Percentiles rank a stretch among this genome's conserved stretches.
Conservation (phyloP, 1,140 invertebrate genomes). For the Copidosoma floridanum region DNA sequence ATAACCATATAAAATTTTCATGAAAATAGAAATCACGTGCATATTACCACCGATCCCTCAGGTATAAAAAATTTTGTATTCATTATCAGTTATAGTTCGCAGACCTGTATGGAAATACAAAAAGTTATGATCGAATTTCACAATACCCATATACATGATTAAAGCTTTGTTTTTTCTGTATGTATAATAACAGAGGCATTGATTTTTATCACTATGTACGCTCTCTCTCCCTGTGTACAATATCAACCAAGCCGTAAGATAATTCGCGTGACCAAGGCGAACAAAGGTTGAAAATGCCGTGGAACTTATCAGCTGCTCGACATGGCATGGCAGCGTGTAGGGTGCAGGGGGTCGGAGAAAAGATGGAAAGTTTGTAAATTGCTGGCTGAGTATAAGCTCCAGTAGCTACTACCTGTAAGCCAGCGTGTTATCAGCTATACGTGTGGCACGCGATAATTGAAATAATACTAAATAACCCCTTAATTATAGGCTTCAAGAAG, state of each 20-base stretch:
- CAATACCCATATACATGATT: too few species aligned
- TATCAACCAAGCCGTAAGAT: not conserved
- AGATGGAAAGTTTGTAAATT: constrained; percentile 22
- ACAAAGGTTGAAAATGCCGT: constrained; percentile 15
- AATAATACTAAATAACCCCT: constrained; percentile 49
- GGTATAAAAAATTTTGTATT: too few species aligned
- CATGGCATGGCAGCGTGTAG: not conserved
- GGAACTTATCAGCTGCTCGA: constrained; percentile 8
- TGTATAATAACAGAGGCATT: too few species aligned
- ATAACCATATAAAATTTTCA: too few species aligned
- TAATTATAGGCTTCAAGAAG: constrained; percentile 41
- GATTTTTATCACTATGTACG: constrained; percentile 3
- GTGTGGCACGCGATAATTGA: constrained; percentile 50
- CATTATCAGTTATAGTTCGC: too few species aligned
- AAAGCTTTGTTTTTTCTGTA: too few species aligned
- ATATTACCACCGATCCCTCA: too few species aligned
- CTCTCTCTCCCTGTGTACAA: too few species aligned
- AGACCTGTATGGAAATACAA: too few species aligned
- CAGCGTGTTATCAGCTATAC: constrained; percentile 41
- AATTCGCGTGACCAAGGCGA: constrained; percentile 16
- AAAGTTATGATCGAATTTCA: too few species aligned
- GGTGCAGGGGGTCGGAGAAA: not conserved
- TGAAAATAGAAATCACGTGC: too few species aligned
- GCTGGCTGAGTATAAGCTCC: constrained; percentile 1
- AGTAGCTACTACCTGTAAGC: constrained; percentile 5